These are phyloP conservation scores for Pachycephus smyrnensis DNA, from an alignment of 2,888 invertebrate genomes.

Conservation along the genomic window DNA sequence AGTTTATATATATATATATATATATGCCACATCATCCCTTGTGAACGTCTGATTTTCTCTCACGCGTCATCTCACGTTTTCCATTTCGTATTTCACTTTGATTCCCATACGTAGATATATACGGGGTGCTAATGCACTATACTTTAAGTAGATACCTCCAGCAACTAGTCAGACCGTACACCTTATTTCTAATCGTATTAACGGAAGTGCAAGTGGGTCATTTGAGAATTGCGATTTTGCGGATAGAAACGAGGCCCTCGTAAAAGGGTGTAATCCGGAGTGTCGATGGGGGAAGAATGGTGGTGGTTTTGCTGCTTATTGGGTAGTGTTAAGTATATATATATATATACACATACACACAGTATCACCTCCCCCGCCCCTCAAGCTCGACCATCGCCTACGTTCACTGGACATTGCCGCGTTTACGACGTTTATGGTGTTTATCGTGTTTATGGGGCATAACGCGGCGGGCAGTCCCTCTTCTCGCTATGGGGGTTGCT, in stretches of 20 bases:
- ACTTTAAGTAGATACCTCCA: too few species aligned
- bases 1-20: too few species aligned
- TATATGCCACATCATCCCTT: too few species aligned
- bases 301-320: too few species aligned
- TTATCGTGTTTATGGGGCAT: slow-evolving; percentile 56
- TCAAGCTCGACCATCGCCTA: slow-evolving; percentile 25
- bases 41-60: too few species aligned
- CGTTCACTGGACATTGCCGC: slow-evolving; percentile 14
- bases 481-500: slow-evolving; percentile 42
- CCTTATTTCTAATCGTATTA: slow-evolving; percentile 29
- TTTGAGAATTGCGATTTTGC: slow-evolving; percentile 29
- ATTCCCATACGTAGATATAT: too few species aligned
- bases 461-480: slow-evolving; percentile 47
- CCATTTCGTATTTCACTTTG: too few species aligned
- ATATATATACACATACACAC: background rate
- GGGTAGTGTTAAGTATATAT: too few species aligned
- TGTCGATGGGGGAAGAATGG: slow-evolving; percentile 27
- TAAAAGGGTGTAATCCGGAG: slow-evolving; percentile 43
- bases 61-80: too few species aligned
- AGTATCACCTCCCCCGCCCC: slow-evolving; percentile 9
- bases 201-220: slow-evolving; percentile 23
- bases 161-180: slow-evolving; percentile 24
- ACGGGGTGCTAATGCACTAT: too few species aligned
- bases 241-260: slow-evolving; percentile 29
- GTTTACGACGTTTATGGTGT: slow-evolving; percentile 47